Evolutionary conservation across 2,113 vertebrate species (phyloP).

Genomic region (Castor canadensis): DNA sequence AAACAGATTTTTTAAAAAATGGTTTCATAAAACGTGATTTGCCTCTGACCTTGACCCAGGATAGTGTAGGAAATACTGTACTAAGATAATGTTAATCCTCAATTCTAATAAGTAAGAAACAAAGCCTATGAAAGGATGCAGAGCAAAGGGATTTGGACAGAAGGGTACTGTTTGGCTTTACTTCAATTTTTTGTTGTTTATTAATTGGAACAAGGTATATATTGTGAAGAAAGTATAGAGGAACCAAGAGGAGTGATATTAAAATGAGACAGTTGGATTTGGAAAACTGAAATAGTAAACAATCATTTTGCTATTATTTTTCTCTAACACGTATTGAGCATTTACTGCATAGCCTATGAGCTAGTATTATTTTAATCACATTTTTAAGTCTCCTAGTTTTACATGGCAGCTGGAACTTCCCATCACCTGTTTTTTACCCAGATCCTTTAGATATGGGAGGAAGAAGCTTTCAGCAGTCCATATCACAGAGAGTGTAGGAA

Average conservation of each 20-base stretch:
- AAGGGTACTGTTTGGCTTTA: background rate
- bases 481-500: background rate
- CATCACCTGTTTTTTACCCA: background rate
- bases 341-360: background rate
- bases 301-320: background rate
- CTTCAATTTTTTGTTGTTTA: background rate
- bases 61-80: background rate
- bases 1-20: too few species aligned
- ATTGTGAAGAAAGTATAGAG: background rate
- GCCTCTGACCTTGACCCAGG: background rate
- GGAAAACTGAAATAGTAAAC: background rate
- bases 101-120: background rate
- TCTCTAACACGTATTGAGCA: background rate
- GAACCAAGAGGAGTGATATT: background rate
- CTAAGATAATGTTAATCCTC: background rate
- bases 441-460: background rate
- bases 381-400: background rate
- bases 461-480: background rate
- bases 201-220: background rate
- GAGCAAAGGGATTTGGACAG: background rate
- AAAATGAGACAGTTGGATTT: background rate
- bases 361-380: background rate
- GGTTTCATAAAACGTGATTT: background rate
- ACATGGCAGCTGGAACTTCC: background rate
- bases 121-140: background rate